Evolutionary conservation across 2,888 invertebrate species (phyloP).

Genomic region (Pseudolycoriella hygida): DNA sequence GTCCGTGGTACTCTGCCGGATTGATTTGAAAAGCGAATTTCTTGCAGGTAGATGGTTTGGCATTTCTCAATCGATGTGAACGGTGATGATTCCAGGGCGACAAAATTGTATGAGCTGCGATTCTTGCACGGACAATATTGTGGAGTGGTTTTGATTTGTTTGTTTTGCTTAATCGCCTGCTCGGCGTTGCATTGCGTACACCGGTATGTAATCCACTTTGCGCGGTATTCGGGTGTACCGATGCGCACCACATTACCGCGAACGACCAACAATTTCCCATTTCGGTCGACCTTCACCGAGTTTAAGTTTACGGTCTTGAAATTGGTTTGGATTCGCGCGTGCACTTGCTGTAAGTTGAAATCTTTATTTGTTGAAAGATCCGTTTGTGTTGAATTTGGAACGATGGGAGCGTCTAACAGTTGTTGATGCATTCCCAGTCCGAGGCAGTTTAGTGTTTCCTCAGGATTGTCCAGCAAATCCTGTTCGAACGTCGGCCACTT

Average conservation of each 20-base stretch:
- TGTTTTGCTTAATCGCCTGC: slow-evolving; percentile 43
- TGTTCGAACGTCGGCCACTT: slow-evolving; percentile 45
- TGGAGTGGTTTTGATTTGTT: slow-evolving; percentile 27
- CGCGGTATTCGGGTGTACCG: slow-evolving; percentile 52
- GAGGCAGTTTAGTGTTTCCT: slow-evolving; percentile 46
- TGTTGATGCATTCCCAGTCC: slow-evolving; percentile 69
- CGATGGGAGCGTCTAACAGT: slow-evolving; percentile 11
- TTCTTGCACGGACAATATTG: slow-evolving; percentile 41
- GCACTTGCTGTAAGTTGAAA: slow-evolving; percentile 18
- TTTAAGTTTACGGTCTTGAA: slow-evolving; percentile 46
- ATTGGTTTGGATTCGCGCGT: slow-evolving; percentile 42
- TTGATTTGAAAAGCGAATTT: slow-evolving; percentile 32
- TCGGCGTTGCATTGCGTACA: slow-evolving; percentile 48
- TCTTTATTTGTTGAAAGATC: slow-evolving; percentile 28
- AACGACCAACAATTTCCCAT: slow-evolving; percentile 59
- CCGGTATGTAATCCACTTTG: slow-evolving; percentile 60
- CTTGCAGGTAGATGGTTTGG: slow-evolving; percentile 70
- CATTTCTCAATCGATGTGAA: slow-evolving; percentile 57
- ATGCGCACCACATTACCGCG: slow-evolving; percentile 74
- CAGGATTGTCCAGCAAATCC: slow-evolving; percentile 50
- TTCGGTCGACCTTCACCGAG: slow-evolving; percentile 51
- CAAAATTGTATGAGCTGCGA: slow-evolving; percentile 40
- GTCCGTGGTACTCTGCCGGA: slow-evolving; percentile 57
- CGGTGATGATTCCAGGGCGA: slow-evolving; percentile 42
- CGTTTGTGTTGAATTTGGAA: slow-evolving; percentile 18